A percentile compares a stretch with the other conserved stretches of the same genome.
Evolutionary conservation across 2,888 invertebrate species (phyloP).

Genomic region (Deladenus siricidicola): DNA sequence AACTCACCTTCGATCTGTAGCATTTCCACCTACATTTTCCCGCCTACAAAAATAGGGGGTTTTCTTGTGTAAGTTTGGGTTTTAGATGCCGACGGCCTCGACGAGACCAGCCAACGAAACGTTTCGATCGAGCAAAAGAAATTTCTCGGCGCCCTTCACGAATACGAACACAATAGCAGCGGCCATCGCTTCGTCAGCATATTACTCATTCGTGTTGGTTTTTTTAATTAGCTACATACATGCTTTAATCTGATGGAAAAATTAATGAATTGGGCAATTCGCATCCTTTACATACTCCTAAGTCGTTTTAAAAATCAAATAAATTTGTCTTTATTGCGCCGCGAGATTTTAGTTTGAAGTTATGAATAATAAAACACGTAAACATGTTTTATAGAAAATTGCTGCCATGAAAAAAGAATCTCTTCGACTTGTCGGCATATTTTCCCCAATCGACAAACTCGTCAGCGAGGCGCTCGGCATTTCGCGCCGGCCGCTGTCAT

Average conservation of each 20-base stretch:
- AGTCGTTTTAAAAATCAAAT: too few species aligned
- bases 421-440: slow-evolving; percentile 51
- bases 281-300: too few species aligned
- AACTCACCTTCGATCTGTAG: too few species aligned
- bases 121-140: slow-evolving; percentile 51
- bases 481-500: not conserved
- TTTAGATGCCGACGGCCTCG: slow-evolving; percentile 49
- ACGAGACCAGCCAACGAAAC: slow-evolving; percentile 49
- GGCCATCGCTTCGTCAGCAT: slow-evolving; percentile 45
- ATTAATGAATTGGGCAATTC: too few species aligned
- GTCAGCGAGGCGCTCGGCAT: slow-evolving; percentile 52
- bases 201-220: slow-evolving; percentile 42
- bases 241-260: not conserved
- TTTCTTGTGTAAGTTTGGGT: too few species aligned
- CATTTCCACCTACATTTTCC: too few species aligned
- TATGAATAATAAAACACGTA: too few species aligned
- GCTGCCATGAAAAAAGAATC: slow-evolving; percentile 53
- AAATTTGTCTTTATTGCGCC: too few species aligned
- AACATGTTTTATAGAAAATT: slow-evolving; percentile 47
- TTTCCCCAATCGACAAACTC: slow-evolving; percentile 46
- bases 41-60: too few species aligned
- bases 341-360: too few species aligned
- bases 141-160: slow-evolving; percentile 38
- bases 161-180: slow-evolving; percentile 32
- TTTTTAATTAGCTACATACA: not conserved